Evolutionary conservation across 1,140 invertebrate species (phyloP), one percentile per base, ranked within the genome.

Genomic region (Heliconius congener): DNA sequence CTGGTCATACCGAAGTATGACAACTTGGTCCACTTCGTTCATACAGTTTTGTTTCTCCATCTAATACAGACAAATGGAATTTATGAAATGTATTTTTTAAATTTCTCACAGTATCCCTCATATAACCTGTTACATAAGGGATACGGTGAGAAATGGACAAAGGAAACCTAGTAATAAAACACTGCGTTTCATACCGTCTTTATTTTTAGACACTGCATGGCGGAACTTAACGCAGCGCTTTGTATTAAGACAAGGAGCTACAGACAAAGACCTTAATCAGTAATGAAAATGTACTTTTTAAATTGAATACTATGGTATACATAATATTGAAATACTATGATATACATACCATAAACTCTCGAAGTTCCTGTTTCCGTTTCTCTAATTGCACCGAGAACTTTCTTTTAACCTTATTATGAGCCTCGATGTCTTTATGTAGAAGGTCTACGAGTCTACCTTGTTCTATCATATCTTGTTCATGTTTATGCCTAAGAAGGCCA

Each of bases 11-110:
- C 89, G 85, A 8, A 94, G 83, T 30, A 94, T 82, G 13, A 94
- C 87, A 11, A 92, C 90, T 80, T 90, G 86, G 52, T 90, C 88
- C 5, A 94, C 89, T 9, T 92, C 91, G 76, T 94, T 94, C 88
- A 94, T 84, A 72, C 93, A 94, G 71, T 83, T 92, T 85, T 94
- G 93, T 84, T 94, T 94, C 77, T 94, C 93, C 88, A 93, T 86
- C 93, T 94, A 60, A 60, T 8, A 60, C n/a, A 18, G 5, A 52
- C 4, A n/a, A 57, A 57, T 19, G 55, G 19, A n/a, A 57, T 57
- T 57, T 57, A 57, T 57, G 1, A 52, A 52, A 52, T 52, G 50
- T 52, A 19, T 5, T 52, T 52, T 52, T 19, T 52, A 19, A 52
- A 19, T 8, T 52, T 19, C 50, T 1, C 50, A 46, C 8, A 13